phyloP scores from a whole-genome alignment of 2,888 invertebrate genomes.

The Laothoe populi region DNA sequence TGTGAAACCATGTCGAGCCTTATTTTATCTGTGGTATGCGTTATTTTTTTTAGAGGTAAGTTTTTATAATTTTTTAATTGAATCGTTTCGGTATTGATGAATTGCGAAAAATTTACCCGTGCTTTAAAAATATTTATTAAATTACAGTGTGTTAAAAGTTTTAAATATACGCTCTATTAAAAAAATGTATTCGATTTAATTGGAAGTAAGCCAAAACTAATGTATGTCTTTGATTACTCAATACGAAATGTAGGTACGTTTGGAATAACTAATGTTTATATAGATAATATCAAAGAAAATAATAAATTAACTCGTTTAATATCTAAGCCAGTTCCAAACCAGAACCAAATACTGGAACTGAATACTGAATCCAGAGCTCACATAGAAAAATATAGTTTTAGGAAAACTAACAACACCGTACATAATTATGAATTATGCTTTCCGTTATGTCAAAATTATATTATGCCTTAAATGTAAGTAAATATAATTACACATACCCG shows the following conservation, averaged over 20 bases:
- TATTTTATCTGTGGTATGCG: conserved; percentile 21
- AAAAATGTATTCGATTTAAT: background rate
- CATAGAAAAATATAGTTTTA: no score
- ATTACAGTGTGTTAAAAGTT: no score
- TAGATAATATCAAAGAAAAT: background rate
- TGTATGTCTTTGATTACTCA: background rate
- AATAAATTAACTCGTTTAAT: no score
- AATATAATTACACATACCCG: conserved; percentile 4
- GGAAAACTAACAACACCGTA: no score
- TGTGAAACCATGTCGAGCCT: conserved; percentile 40
- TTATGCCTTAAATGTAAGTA: background rate
- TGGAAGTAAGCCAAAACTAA: background rate
- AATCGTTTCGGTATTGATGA: background rate
- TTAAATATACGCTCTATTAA: no score
- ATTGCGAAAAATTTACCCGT: background rate
- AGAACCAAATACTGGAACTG: no score
- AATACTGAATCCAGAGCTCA: no score
- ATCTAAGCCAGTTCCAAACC: no score
- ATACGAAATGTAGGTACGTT: background rate
- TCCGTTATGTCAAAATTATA: no score
- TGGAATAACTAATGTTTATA: background rate
- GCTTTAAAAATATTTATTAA: no score
- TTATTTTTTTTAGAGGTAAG: conserved; percentile 25
- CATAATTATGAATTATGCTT: no score
- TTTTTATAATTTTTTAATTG: background rate